These are phyloP conservation scores for Pogonus chalceus DNA, from an alignment of 1,140 invertebrate genomes.

Conservation along the genomic window DNA sequence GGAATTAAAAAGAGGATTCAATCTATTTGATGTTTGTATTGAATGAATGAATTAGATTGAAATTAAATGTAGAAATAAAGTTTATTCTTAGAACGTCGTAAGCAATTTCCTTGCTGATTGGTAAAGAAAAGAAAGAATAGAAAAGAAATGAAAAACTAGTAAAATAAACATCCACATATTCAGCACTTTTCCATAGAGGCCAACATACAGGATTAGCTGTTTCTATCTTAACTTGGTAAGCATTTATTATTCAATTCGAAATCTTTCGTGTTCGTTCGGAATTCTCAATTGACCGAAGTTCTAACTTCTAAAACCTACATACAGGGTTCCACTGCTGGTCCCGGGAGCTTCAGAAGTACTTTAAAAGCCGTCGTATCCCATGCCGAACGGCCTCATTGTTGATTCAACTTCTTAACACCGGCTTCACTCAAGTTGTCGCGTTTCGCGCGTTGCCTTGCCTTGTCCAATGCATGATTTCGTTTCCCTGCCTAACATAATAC, in stretches of 20 bases:
- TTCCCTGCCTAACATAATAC: neutral
- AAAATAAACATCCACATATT: neutral
- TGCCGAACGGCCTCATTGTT: neutral
- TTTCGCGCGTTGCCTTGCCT: neutral
- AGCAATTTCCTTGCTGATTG: too few species aligned
- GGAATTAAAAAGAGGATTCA: too few species aligned
- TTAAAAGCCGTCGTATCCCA: conserved; percentile 3
- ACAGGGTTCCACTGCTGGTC: too few species aligned
- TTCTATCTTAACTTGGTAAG: conserved; percentile 4
- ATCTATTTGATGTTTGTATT: too few species aligned
- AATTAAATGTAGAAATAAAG: too few species aligned
- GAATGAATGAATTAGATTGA: too few species aligned
- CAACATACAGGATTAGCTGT: neutral
- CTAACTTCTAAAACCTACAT: conserved; percentile 5
- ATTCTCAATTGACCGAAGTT: conserved; percentile 6
- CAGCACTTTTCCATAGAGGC: neutral
- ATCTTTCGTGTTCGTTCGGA: neutral
- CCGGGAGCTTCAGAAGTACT: conserved; percentile 6
- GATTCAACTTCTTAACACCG: conserved; percentile 5
- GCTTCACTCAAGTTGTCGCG: too few species aligned
- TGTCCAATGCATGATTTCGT: too few species aligned
- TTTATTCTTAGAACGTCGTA: too few species aligned
- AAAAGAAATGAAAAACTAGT: neutral
- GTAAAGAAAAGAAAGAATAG: too few species aligned
- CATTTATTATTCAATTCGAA: conserved; percentile 7